Percentiles rank a stretch among this genome's conserved stretches.
These are phyloP conservation scores for Pterostichus niger DNA, from an alignment of 2,888 invertebrate genomes.

Conservation along the genomic window DNA sequence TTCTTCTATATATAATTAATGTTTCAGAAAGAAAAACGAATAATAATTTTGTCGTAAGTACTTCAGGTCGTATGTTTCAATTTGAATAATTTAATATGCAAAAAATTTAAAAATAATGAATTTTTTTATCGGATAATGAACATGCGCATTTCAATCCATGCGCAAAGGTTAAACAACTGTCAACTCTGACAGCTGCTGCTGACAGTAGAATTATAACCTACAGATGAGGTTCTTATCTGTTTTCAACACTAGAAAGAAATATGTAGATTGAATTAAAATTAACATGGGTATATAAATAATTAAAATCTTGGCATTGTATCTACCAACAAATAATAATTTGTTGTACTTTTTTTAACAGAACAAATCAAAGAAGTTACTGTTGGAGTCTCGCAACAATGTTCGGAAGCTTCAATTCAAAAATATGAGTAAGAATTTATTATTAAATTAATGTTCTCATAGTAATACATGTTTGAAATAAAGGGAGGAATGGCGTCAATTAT, in stretches of 20 bases:
- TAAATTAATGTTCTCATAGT: conserved; percentile 4
- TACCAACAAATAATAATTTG: conserved; percentile 9
- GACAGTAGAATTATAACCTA: conserved; percentile 46
- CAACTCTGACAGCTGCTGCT: conserved; percentile 47
- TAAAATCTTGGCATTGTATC: not conserved
- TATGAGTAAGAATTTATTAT: conserved; percentile 39
- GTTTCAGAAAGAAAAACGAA: too few species aligned
- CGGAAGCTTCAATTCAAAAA: conserved; percentile 40
- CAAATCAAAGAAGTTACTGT: conserved; percentile 23
- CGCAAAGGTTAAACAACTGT: conserved; percentile 38
- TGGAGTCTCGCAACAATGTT: conserved; percentile 38
- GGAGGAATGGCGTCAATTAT: conserved; percentile 70
- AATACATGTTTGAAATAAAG: conserved; percentile 32
- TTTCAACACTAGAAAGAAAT: not conserved
- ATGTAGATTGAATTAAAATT: conserved; percentile 12
- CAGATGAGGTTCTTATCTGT: not conserved
- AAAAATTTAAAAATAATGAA: conserved; percentile 5
- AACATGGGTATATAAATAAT: conserved; percentile 31
- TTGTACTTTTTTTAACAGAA: conserved; percentile 38
- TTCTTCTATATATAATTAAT: too few species aligned
- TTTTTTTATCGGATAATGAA: not conserved
- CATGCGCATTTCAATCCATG: conserved; percentile 33
- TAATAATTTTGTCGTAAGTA: conserved; percentile 2
- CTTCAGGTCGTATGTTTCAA: not conserved
- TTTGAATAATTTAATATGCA: conserved; percentile 27